These are phyloP conservation scores for Porites lobata DNA, from an alignment of 92 coral and sea anemone species.

Conservation along the genomic window DNA sequence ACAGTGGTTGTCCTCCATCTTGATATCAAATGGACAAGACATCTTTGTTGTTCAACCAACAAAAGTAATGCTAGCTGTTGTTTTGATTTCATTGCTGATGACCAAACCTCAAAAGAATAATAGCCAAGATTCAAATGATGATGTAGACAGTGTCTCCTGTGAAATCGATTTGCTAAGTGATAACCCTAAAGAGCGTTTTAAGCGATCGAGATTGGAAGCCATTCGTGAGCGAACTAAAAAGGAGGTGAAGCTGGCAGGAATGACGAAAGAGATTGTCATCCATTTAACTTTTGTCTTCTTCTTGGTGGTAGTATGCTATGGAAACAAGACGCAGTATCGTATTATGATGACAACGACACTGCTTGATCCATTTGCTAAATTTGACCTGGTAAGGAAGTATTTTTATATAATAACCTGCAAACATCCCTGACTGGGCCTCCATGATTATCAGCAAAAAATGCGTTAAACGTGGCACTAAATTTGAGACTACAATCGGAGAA, in stretches of 20 bases:
- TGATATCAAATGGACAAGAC: slow-evolving; percentile 63
- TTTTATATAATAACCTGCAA: background rate
- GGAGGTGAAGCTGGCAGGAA: slow-evolving; percentile 11
- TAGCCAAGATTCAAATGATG: background rate
- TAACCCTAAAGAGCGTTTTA: slow-evolving; percentile 50
- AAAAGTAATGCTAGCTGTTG: slow-evolving; percentile 63
- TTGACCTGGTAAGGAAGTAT: slow-evolving; percentile 29
- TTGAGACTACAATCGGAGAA: too few species aligned
- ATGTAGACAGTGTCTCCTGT: background rate
- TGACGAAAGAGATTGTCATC: slow-evolving; percentile 27
- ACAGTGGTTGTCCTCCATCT: slow-evolving; percentile 77
- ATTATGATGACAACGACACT: slow-evolving; percentile 39
- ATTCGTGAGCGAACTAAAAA: slow-evolving; percentile 41
- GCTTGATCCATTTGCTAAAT: slow-evolving; percentile 22
- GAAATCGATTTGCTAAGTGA: slow-evolving; percentile 33
- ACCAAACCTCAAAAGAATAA: background rate
- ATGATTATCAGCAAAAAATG: too few species aligned
- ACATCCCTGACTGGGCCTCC: background rate
- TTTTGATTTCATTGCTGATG: slow-evolving; percentile 48
- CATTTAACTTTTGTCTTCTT: slow-evolving; percentile 38
- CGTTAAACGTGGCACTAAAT: background rate
- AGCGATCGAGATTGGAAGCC: slow-evolving; percentile 38
- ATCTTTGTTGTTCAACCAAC: slow-evolving; percentile 72
- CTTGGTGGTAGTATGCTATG: slow-evolving; percentile 56
- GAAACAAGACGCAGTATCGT: slow-evolving; percentile 31